Evolutionary conservation across 2,797 vertebrate genomes (phyloP), one percentile per base, ranked within the genome.

Genomic region (Aplochiton taeniatus): DNA sequence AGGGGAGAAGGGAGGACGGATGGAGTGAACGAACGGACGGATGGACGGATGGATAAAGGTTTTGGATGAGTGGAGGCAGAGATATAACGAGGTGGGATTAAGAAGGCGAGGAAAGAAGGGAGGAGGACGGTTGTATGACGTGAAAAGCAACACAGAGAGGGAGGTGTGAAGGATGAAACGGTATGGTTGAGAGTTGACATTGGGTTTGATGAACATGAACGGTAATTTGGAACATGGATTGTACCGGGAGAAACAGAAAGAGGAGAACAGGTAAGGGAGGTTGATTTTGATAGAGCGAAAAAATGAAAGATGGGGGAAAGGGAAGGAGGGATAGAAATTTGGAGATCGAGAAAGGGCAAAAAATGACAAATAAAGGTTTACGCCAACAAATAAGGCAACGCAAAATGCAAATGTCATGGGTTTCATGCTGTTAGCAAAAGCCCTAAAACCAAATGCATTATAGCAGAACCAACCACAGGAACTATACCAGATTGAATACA

Each of bases 361-460:
- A 79, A 52, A 74, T 8, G 43, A 70, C 50, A 83, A 81, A 54
- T 50, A 83, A 84, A 83, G 72, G 9, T 13, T 49, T 72, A 77
- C 18, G 46, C 42, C 49, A 73, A 78, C 17, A 66, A 71, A 59
- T n/a, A 75, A 82, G 20, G 69, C 50, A 83, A 87, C 68, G 66
- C 7, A 73, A 81, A 74, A 80, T 58, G 63, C 61, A 77, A 82
- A 76, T 20, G 53, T 64, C 11, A 72, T 82, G 77, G 66, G 53
- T 65, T 70, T 66, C 42, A 74, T 83, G 86, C 72, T 20, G 58
- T 86, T 81, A 84, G 81, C 80, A 65, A 63, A 77, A 84, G 74
- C 68, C 51, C 68, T 59, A 12, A 45, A 17, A 77, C 59, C 59
- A 18, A 18, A 57, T 31, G 61, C 31, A 31, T 58, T 11, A 42